Base-by-base conservation (phyloP, 2,113 vertebrate genomes). In the Tetrao urogallus region DNA sequence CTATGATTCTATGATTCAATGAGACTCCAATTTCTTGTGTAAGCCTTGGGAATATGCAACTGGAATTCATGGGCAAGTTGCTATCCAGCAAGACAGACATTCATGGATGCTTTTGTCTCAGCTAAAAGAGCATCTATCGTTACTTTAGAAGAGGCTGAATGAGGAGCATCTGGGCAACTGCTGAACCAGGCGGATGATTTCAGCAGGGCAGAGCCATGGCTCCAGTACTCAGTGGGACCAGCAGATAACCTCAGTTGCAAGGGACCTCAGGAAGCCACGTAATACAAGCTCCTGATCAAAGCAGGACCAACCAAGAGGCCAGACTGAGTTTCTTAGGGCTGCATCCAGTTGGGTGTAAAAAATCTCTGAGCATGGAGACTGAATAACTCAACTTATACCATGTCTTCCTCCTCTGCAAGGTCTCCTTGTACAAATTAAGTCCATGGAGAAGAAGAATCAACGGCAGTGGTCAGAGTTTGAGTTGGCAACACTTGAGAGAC, bases 111-210 rank as follows among this genome's bases (percentile, higher is more conserved):
- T 71, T 36, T 9, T 43, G 22, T 48, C 40, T 8, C 30, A 60
- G 17, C 8, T 40, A 38, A 22, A 60, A 27, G 3, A 84, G n/a
- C 4, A 60, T 65, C 25, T 25, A 4, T 7, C 8, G 16, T 18
- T 5, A 25, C 3, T 1, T 8, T 22, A 84, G 45, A 66, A 61
- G n/a, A 84, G 61, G 11, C 20, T 18, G n/a, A 61, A 32, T 13
- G 20, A 47, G 7, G 7, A 30, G 19, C 30, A n/a, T 1, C 6
- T 3, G 28, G 34, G 60, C 13, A 56, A 3, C 4, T 2, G 1
- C 19, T 47, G 28, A 30, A 57, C 5, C n/a, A 61, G 34, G 32
- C 4, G 17, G 32, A 25, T 24, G 42, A 38, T 57, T 28, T 2
- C 21, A 8, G 50, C 38, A 50, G n/a, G 36, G 11, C 1, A 48